Evolutionary conservation across 2,113 vertebrate genomes (phyloP), one percentile per base, ranked within the genome.

Genomic region (Labrus mixtus): DNA sequence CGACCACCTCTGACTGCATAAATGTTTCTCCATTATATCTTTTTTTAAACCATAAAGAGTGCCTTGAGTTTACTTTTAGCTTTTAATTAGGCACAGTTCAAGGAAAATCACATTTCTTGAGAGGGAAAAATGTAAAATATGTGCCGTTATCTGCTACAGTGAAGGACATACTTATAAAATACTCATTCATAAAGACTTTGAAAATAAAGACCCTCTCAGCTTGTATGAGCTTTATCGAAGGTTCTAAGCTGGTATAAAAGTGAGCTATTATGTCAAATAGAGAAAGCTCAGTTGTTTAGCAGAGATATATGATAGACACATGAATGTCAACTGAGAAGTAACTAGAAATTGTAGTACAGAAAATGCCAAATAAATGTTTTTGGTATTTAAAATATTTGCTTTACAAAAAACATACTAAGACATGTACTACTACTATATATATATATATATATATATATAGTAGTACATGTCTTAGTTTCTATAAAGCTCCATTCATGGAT

Each of bases 11-110:
- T 53, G 59, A 79, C 87, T 22, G 46, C 74, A 57, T 39, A 62
- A 65, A 86, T 81, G 71, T 64, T 68, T 81, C 54, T 50, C 33
- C 33, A 53, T 29, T 45, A 81, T 81, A 84, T 77, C 25, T 69
- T 86, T 83, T 68, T 54, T 62, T 43, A 60, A 25, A 46, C 59
- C 43, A 60, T 53, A 74, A 74, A 50, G 65, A 5, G 51, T 43
- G 51, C 59, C 6, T 15, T 8, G 53, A 48, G 56, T 87, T 83
- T 53, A 33, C 51, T 23, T 33, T 10, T 6, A 20, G 60, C 50
- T 12, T 63, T 33, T 54, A 71, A 53, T 37, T 43, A 72, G 20
- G 62, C 45, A 50, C 60, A 45, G 20, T 61, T 70, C 25, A 59
- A 66, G 75, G 59, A 73, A 74, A 76, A 81, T 12, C 20, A 19